phyloP scores from a whole-genome alignment of 2,888 invertebrate genomes.

The Erpobdella octoculata region DNA sequence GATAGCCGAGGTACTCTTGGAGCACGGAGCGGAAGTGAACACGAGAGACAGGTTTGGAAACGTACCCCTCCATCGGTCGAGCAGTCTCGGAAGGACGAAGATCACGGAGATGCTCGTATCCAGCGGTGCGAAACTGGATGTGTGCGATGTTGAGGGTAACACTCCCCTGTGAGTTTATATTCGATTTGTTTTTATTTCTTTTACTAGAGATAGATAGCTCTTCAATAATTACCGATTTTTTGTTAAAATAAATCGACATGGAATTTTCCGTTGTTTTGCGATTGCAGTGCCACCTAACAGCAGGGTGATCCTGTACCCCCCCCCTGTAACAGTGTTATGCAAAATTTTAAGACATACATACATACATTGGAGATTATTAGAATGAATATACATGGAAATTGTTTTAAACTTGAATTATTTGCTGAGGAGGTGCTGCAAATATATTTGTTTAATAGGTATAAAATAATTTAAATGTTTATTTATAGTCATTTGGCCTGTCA shows the following conservation, averaged over 20 bases:
- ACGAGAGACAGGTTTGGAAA: constrained; percentile 13
- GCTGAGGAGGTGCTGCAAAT: background rate
- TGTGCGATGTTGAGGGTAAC: constrained; percentile 17
- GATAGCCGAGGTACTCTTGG: constrained; percentile 20
- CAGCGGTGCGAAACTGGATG: background rate
- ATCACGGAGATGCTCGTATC: background rate
- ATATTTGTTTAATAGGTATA: background rate
- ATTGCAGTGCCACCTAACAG: too few relatives aligned
- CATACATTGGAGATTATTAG: too few relatives aligned
- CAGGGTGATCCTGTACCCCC: too few relatives aligned
- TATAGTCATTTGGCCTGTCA: constrained; percentile 24
- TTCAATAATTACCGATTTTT: too few relatives aligned
- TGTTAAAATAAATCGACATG: too few relatives aligned
- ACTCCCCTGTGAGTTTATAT: constrained; percentile 8
- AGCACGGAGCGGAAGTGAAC: background rate
- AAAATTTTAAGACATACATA: too few relatives aligned
- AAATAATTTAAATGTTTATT: background rate
- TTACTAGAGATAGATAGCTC: too few relatives aligned
- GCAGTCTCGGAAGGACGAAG: background rate
- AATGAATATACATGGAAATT: too few relatives aligned
- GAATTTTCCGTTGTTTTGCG: too few relatives aligned
- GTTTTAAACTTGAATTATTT: too few relatives aligned
- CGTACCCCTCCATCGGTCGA: constrained; percentile 10
- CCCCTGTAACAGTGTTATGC: too few relatives aligned
- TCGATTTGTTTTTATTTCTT: background rate